Evolutionary conservation across 2,113 vertebrate genomes (phyloP).

Genomic region (Cryptotis parvus): DNA sequence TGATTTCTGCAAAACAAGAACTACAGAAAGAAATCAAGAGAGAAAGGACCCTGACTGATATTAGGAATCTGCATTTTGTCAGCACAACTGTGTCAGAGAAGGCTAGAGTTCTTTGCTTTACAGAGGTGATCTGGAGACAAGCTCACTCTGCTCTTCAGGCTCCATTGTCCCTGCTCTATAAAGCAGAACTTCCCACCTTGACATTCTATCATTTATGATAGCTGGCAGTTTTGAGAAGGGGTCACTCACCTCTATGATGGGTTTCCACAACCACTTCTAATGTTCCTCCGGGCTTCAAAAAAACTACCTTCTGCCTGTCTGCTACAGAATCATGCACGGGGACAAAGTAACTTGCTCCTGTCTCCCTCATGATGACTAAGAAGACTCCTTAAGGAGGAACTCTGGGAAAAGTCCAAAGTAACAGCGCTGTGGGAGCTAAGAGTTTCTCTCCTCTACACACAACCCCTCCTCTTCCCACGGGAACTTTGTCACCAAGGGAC

Average conservation of each 20-base stretch:
- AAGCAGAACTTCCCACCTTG: not conserved
- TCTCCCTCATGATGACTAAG: not conserved
- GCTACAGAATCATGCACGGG: not conserved
- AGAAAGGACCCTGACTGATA: not conserved
- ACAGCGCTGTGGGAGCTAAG: not conserved
- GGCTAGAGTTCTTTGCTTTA: not conserved
- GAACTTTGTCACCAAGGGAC: conserved; percentile 14
- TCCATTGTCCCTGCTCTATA: not conserved
- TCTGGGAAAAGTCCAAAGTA: not conserved
- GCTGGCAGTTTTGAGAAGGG: not conserved
- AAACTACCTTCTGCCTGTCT: accelerated
- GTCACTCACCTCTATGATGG: not conserved
- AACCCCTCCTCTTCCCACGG: not conserved
- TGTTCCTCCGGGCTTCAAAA: accelerated
- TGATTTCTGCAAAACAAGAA: not conserved
- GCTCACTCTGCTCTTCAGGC: not conserved
- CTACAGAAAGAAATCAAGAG: not conserved
- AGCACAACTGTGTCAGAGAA: accelerated
- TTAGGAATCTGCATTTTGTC: not conserved
- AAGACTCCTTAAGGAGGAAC: not conserved
- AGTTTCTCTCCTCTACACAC: not conserved
- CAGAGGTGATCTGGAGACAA: no score
- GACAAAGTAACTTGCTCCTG: not conserved
- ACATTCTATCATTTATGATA: not conserved
- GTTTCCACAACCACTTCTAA: not conserved